A percentile compares a stretch with the other conserved stretches of the same genome.
Conservation (phyloP, 2,888 invertebrate species). For the Lobophora halterata region DNA sequence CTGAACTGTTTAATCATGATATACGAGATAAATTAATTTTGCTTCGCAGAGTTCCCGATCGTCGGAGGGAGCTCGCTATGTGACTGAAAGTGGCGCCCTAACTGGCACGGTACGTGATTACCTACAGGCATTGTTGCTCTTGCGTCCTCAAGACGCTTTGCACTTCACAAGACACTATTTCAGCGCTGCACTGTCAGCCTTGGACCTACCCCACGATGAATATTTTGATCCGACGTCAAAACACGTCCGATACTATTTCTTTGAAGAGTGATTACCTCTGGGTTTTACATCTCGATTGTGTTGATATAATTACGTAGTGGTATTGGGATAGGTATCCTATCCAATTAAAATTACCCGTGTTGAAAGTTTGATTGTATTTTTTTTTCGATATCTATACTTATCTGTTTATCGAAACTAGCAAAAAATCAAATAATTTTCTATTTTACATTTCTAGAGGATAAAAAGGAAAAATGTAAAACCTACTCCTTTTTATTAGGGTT, state of each 20-base stretch:
- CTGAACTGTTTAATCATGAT: no score
- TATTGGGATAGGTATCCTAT: no score
- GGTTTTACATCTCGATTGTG: constrained; percentile 5
- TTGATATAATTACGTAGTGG: background rate
- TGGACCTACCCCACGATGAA: constrained; percentile 72
- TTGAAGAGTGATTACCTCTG: constrained; percentile 51
- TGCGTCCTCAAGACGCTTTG: constrained; percentile 79
- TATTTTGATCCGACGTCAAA: constrained; percentile 67
- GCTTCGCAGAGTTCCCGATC: constrained; percentile 60
- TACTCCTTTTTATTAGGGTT: no score
- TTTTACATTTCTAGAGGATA: no score
- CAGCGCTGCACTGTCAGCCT: constrained; percentile 64
- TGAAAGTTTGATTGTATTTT: no score
- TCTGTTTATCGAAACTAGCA: no score
- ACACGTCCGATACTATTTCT: constrained; percentile 69
- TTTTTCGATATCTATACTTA: no score
- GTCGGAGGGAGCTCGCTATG: constrained; percentile 78
- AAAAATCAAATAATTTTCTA: no score
- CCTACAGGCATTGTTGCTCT: constrained; percentile 77
- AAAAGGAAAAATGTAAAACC: no score
- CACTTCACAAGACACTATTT: constrained; percentile 81
- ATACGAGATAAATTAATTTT: background rate
- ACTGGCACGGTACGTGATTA: constrained; percentile 81
- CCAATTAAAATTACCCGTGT: no score
- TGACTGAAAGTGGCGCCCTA: constrained; percentile 79